phyloP scores from a whole-genome alignment of 2,113 vertebrate genomes.

The Picathartes gymnocephalus region DNA sequence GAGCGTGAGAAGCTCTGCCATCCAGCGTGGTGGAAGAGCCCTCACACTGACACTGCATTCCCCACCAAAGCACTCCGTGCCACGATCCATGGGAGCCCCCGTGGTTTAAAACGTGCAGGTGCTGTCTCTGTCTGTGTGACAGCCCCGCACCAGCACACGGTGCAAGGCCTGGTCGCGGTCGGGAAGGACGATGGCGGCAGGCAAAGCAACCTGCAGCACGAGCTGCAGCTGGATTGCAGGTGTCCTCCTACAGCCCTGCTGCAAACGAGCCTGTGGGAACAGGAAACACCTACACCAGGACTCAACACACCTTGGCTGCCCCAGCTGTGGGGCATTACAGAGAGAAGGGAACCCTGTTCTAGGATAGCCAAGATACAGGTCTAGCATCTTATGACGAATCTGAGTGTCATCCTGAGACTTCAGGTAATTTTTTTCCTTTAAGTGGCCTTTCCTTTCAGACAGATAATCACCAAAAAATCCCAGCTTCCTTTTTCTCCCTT shows the following conservation, averaged over 20 bases:
- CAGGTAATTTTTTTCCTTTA: not conserved
- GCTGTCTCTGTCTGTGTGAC: fast-evolving
- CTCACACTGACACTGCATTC: fast-evolving
- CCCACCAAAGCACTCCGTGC: fast-evolving
- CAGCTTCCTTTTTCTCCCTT: fast-evolving
- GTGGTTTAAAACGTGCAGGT: fast-evolving
- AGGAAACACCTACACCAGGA: fast-evolving
- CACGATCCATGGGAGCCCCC: fast-evolving
- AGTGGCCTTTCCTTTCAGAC: not conserved
- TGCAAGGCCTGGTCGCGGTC: not conserved
- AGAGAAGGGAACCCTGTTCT: not conserved
- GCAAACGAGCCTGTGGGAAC: fast-evolving
- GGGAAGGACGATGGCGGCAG: not conserved
- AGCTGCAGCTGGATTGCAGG: not conserved
- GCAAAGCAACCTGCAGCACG: not conserved
- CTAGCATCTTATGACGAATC: not conserved
- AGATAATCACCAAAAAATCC: not conserved
- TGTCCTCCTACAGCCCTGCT: not conserved
- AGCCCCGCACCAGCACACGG: fast-evolving
- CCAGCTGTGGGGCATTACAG: not conserved
- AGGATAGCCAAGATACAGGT: not conserved
- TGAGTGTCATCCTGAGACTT: not conserved
- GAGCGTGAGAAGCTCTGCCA: not conserved
- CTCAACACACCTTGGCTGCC: not conserved
- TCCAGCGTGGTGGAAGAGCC: not conserved